A percentile compares a stretch with the other conserved stretches of the same genome.
These are phyloP conservation scores for Xylophagus ater DNA, from an alignment of 2,888 invertebrate genomes.

Conservation along the genomic window DNA sequence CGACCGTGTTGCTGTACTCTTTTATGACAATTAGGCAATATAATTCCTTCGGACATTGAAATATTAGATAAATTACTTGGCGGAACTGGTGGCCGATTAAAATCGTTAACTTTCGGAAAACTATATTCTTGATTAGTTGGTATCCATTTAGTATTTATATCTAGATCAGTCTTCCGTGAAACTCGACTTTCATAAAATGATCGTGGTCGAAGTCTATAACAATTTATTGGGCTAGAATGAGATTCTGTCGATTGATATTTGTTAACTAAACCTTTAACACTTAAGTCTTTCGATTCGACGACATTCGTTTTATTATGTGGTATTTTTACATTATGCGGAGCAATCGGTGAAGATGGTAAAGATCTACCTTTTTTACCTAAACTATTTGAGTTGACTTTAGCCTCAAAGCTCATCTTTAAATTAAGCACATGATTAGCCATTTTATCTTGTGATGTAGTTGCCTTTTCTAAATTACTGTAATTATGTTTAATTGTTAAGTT, in stretches of 20 bases:
- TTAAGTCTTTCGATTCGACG: conserved; percentile 47
- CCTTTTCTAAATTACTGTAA: background rate
- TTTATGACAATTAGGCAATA: conserved; percentile 22
- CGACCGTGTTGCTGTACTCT: conserved; percentile 85
- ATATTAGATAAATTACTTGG: conserved; percentile 19
- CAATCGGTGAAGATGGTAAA: conserved; percentile 54
- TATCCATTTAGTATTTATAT: conserved; percentile 5
- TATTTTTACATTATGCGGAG: conserved; percentile 37
- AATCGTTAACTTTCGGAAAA: conserved; percentile 28
- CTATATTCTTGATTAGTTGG: conserved; percentile 5
- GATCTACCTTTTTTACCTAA: conserved; percentile 40
- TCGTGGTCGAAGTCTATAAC: conserved; percentile 22
- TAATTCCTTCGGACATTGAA: conserved; percentile 23
- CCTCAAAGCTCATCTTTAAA: conserved; percentile 81
- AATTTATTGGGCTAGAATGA: conserved; percentile 22
- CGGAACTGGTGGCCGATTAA: conserved; percentile 39
- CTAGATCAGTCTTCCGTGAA: conserved; percentile 12
- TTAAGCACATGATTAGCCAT: conserved; percentile 68
- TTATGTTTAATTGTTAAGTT: conserved; percentile 5
- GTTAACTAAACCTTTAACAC: conserved; percentile 63
- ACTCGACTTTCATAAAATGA: conserved; percentile 33
- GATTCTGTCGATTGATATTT: conserved; percentile 51
- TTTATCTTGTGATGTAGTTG: conserved; percentile 27
- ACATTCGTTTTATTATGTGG: conserved; percentile 10
- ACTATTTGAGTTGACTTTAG: conserved; percentile 43